Conservation (phyloP, 2,888 invertebrate genomes). For the Dolomedes plantarius region DNA sequence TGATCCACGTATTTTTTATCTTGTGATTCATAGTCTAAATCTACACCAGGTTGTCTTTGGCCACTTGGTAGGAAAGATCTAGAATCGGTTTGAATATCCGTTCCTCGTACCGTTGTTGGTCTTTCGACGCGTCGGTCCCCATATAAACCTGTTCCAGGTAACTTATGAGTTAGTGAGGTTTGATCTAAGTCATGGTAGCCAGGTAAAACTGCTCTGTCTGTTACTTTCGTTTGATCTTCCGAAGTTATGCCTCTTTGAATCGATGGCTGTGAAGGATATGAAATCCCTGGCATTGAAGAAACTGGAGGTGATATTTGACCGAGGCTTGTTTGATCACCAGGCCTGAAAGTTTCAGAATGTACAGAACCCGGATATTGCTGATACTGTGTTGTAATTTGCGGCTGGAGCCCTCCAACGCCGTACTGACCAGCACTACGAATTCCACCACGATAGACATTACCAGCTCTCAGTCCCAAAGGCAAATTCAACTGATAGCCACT, state of each 20-base stretch:
- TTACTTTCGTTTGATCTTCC: background rate
- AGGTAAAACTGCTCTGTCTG: background rate
- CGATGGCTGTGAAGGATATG: background rate
- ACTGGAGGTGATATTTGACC: background rate
- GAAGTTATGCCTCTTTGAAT: background rate
- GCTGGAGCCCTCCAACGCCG: slow-evolving; percentile 24
- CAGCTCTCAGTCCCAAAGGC: slow-evolving; percentile 56
- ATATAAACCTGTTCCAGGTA: background rate
- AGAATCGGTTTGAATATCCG: background rate
- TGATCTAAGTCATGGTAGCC: background rate
- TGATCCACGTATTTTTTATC: background rate
- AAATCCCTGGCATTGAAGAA: background rate
- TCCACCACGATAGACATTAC: slow-evolving; percentile 48
- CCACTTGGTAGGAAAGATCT: background rate
- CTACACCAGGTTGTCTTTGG: background rate
- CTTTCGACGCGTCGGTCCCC: background rate
- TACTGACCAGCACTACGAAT: slow-evolving; percentile 52
- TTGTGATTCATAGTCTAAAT: background rate
- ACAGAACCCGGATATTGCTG: background rate
- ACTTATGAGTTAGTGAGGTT: background rate
- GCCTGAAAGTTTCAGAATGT: background rate
- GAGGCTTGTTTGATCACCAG: background rate
- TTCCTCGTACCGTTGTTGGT: background rate
- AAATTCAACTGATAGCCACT: slow-evolving; percentile 54
- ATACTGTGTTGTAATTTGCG: slow-evolving; percentile 32